These are phyloP conservation scores for Synergus umbraculus DNA, from an alignment of 2,888 invertebrate species.

Conservation along the genomic window DNA sequence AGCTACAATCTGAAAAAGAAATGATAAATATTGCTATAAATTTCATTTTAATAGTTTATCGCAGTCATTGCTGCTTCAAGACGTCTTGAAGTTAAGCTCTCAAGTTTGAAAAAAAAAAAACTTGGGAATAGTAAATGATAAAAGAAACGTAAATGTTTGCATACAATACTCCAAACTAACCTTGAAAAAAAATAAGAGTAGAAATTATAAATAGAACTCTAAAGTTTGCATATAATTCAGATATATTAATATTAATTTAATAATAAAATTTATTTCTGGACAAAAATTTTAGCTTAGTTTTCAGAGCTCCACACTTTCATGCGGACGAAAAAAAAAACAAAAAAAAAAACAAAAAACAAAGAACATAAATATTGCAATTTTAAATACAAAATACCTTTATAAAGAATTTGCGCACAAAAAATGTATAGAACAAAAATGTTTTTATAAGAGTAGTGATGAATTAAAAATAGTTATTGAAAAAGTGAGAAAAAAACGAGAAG, in stretches of 20 bases:
- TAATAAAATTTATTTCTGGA: not conserved
- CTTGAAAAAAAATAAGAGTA: too few species aligned
- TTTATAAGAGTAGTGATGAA: not conserved
- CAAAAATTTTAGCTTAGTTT: not conserved
- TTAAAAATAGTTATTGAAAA: not conserved
- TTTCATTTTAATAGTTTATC: not conserved
- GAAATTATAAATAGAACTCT: too few species aligned
- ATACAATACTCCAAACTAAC: too few species aligned
- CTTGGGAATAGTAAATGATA: too few species aligned
- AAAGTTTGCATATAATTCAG: not conserved
- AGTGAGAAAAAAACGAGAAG: not conserved
- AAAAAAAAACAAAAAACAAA: not conserved
- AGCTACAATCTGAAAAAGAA: slow-evolving; percentile 67
- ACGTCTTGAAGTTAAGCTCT: too few species aligned
- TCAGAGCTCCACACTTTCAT: not conserved
- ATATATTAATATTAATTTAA: too few species aligned
- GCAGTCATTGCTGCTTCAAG: too few species aligned
- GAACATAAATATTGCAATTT: too few species aligned
- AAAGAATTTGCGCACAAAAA: not conserved
- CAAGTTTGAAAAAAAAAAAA: too few species aligned
- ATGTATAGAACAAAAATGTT: not conserved
- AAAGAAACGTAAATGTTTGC: too few species aligned
- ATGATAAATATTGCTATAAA: not conserved
- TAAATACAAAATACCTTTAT: not conserved
- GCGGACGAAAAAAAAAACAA: not conserved